Evolutionary conservation across 2,797 vertebrate genomes (phyloP).

Genomic region (Petrocephalus schoutedeni): DNA sequence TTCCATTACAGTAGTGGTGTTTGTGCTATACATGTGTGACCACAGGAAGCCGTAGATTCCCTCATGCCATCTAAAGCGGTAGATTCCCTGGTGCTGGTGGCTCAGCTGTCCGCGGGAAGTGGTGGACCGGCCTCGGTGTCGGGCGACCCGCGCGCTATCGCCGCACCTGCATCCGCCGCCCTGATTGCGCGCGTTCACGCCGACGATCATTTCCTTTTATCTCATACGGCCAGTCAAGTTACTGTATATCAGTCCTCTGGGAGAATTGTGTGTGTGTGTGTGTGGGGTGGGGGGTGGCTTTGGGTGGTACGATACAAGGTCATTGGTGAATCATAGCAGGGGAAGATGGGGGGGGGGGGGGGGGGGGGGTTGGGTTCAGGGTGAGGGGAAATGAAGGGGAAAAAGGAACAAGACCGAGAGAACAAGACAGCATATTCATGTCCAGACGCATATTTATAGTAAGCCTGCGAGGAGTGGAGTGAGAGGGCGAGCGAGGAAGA

Average conservation of each 20-base stretch:
- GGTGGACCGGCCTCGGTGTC: background rate
- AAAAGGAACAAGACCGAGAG: conserved; percentile 59
- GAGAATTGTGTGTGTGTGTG: conserved; percentile 3
- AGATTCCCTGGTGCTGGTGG: background rate
- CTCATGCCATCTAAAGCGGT: background rate
- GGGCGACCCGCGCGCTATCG: background rate
- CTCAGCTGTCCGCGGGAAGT: background rate
- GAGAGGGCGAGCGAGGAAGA: conserved; percentile 33
- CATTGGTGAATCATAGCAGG: too few relatives aligned
- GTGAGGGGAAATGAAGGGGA: conserved; percentile 25
- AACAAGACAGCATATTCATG: conserved; percentile 72
- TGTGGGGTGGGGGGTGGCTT: too few relatives aligned
- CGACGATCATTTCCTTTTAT: background rate
- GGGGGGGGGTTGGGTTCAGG: background rate
- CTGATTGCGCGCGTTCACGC: background rate
- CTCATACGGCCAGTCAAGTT: conserved; percentile 22
- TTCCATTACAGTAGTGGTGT: background rate
- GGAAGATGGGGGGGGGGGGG: background rate
- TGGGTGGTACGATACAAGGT: too few relatives aligned
- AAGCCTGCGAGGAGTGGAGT: conserved; percentile 59
- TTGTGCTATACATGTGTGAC: background rate
- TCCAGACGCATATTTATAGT: conserved; percentile 75
- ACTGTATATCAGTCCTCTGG: conserved; percentile 34
- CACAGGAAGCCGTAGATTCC: background rate
- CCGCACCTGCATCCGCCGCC: too few relatives aligned